Evolutionary conservation across 2,888 invertebrate species (phyloP).

Genomic region (Platycnemis pennipes): DNA sequence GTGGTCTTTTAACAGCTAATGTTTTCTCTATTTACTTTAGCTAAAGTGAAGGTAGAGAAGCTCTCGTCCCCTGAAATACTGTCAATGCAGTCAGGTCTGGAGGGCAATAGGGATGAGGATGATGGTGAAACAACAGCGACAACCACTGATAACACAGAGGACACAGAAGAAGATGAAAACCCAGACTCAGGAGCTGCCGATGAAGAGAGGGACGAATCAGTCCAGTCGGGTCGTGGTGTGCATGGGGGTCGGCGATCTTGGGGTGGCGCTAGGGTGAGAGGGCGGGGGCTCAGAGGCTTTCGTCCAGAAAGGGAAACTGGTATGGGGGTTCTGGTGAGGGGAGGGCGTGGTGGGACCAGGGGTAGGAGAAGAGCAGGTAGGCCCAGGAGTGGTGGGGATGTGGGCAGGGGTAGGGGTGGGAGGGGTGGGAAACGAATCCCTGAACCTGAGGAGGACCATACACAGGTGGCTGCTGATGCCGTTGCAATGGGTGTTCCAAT

Average conservation of each 20-base stretch:
- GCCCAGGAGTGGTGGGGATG: conserved; percentile 77
- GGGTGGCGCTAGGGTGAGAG: conserved; percentile 52
- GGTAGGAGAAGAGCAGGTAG: conserved; percentile 75
- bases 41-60: conserved; percentile 60
- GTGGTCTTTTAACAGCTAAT: background rate
- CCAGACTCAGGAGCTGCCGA: background rate
- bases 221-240: background rate
- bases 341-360: conserved; percentile 74
- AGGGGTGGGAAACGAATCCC: conserved; percentile 75
- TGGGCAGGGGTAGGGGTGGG: conserved; percentile 77
- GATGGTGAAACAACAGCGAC: conserved; percentile 60
- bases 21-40: background rate
- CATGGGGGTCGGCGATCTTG: conserved; percentile 46
- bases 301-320: conserved; percentile 41
- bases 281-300: conserved; percentile 34
- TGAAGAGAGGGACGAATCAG: conserved; percentile 32
- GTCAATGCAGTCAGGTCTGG: conserved; percentile 40
- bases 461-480: conserved; percentile 49
- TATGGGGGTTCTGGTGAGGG: conserved; percentile 58
- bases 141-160: conserved; percentile 56
- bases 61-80: conserved; percentile 31
- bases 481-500: conserved; percentile 41
- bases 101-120: conserved; percentile 10
- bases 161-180: conserved; percentile 56
- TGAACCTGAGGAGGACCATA: conserved; percentile 75